Percentiles rank a stretch among this genome's conserved stretches.
Conservation (phyloP, 1,140 invertebrate species). For the Nasonia giraulti region DNA sequence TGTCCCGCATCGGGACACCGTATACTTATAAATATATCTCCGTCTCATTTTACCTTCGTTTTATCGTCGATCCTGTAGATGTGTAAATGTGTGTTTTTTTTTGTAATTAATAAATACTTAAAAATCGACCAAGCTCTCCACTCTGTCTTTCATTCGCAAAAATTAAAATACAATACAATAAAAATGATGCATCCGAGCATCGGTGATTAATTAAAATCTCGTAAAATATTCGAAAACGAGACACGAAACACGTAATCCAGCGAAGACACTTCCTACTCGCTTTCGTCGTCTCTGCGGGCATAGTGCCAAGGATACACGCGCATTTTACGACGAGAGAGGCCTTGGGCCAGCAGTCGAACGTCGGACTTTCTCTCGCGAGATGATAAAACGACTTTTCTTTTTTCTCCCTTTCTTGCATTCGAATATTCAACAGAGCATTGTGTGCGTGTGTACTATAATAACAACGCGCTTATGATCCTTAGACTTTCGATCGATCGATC, state of each 20-base stretch:
- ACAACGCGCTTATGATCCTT: too few relatives aligned
- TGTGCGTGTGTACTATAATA: too few relatives aligned
- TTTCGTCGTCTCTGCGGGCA: neutral
- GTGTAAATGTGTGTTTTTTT: slow-evolving; percentile 41
- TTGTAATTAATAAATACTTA: slow-evolving; percentile 44
- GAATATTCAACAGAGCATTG: too few relatives aligned
- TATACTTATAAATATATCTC: slow-evolving; percentile 28
- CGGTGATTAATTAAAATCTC: too few relatives aligned
- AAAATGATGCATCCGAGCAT: too few relatives aligned
- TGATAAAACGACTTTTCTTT: slow-evolving; percentile 25
- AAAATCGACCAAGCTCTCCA: slow-evolving; percentile 40
- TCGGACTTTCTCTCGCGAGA: slow-evolving; percentile 29
- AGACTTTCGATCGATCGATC: slow-evolving; percentile 10
- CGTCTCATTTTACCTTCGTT: slow-evolving; percentile 42
- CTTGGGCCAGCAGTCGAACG: slow-evolving; percentile 11
- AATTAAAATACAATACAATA: neutral
- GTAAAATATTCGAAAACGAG: too few relatives aligned
- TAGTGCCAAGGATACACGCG: slow-evolving; percentile 22
- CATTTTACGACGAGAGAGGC: slow-evolving; percentile 17
- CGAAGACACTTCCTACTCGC: neutral
- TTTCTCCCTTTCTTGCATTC: neutral
- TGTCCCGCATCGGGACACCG: slow-evolving; percentile 73
- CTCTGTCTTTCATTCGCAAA: slow-evolving; percentile 4
- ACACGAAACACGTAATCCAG: neutral
- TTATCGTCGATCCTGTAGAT: slow-evolving; percentile 42